Evolutionary conservation across 2,888 invertebrate genomes (phyloP), one percentile per base, ranked within the genome.

Genomic region (Xylota sylvarum): DNA sequence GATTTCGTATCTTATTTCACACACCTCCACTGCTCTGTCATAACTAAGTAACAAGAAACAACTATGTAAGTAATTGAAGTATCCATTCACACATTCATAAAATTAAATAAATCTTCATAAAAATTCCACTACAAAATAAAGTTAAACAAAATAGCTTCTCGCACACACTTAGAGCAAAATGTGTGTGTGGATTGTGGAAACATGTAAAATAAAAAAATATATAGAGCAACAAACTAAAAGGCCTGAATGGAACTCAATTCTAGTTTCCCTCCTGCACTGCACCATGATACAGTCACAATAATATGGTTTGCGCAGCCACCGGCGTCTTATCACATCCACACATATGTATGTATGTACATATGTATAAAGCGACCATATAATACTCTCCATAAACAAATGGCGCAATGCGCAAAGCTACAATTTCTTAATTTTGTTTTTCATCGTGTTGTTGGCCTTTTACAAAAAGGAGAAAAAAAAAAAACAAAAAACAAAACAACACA

Each of bases 351-450:
- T 23, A 23, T 3, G 3, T 23, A 23, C 23, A 23, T 23, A 23
- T 23, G 3, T 35, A 62, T 35, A 76, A n/a, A n/a, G 30, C 52
- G 19, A 10, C 48, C 14, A 35, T 37, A 52, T 17, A 69, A 69
- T 69, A 3, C 37, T 46, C 58, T 52, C 32, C 32, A 55, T 46
- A 64, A 78, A 78, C 62, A 62, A 78, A 78, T 70, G 69, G 69
- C 70, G 62, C 78, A 78, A 62, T 78, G 76, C 65, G 76, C 76
- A 76, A 55, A 70, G 69, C 60, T 48, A 35, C 60, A 35, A 27
- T 70, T 55, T 67, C 43, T 32, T 65, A 3, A 35, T 77, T 69
- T 56, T 65, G 12, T 35, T 58, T 37, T 62, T 19, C 60, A 60
- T 60, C 40, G 35, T 69, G 40, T 43, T 69, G 70, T 58, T 55